A percentile compares a stretch with the other conserved stretches of the same genome.
phyloP scores from a whole-genome alignment of 1,140 invertebrate species.

The Sycophaga agraensis region DNA sequence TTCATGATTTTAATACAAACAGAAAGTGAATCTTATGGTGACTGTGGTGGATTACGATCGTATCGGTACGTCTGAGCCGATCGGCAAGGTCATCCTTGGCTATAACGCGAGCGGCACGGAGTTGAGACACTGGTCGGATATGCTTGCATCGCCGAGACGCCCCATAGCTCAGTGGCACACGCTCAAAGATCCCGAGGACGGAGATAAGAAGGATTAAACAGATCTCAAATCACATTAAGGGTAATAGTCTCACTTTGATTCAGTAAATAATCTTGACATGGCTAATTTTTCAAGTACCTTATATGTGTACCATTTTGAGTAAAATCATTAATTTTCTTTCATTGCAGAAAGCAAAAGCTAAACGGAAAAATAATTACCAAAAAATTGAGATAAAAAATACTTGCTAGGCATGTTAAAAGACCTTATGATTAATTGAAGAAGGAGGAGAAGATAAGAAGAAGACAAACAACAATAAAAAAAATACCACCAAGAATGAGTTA shows the following conservation, averaged over 20 bases:
- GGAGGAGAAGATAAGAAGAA: not conserved
- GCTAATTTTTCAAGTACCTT: not conserved
- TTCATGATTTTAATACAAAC: slow-evolving; percentile 34
- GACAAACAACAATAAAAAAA: slow-evolving; percentile 34
- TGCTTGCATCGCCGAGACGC: slow-evolving; percentile 95
- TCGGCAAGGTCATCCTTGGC: slow-evolving; percentile 95
- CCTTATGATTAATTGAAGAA: slow-evolving; percentile 33
- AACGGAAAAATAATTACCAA: slow-evolving; percentile 26
- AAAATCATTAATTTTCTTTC: not conserved
- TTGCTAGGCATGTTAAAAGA: slow-evolving; percentile 31
- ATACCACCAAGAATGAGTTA: slow-evolving; percentile 48
- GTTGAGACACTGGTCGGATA: slow-evolving; percentile 99
- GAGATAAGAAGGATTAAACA: slow-evolving; percentile 83
- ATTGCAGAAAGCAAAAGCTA: slow-evolving; percentile 31
- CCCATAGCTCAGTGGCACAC: slow-evolving; percentile 99
- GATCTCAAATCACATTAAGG: slow-evolving; percentile 33
- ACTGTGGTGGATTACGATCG: slow-evolving; percentile 99
- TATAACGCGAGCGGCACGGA: slow-evolving; percentile 98
- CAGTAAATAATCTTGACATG: not conserved
- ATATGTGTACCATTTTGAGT: not conserved
- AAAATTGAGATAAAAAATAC: slow-evolving; percentile 24
- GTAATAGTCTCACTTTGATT: too few species aligned
- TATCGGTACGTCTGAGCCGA: slow-evolving; percentile 98
- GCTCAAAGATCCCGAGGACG: slow-evolving; percentile 93
- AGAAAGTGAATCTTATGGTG: slow-evolving; percentile 98